Base-by-base conservation (phyloP, 2,113 vertebrate genomes). In the Pseudonaja textilis region DNA sequence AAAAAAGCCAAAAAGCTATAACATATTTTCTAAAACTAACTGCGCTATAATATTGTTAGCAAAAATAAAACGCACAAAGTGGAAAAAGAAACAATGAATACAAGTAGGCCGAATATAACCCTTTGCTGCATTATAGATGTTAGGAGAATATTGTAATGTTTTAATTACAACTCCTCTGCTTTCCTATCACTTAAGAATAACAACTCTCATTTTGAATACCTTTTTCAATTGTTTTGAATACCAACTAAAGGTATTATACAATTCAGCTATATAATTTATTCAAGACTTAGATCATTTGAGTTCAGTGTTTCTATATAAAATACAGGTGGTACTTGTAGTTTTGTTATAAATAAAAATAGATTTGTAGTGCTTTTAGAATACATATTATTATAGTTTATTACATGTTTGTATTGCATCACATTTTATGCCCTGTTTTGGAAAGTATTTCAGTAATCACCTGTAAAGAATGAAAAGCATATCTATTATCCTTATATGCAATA, bases 391-490 rank as follows among this genome's bases (percentile, higher is more conserved):
- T 93, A 91, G 34, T 42, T 95, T 93, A 93, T 93, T 52, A 94
- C 86, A 90, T 3, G 91, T 92, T 93, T 59, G 55, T 95, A 88
- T 93, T 34, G 89, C 93, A 90, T 92, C 93, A 92, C 93, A 26
- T 87, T 54, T 90, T 89, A 88, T 91, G 89, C 90, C 55, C 85
- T 59, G 91, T 91, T 91, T 88, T 95, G 94, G 89, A 26, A 29
- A 61, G 29, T 64, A 92, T 50, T 92, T 94, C 50, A 69, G 26
- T 91, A 88, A 86, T 57, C 64, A 91, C 93, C 89, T 95, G 25
- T 74, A 95, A 91, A 74, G 93, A 93, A 93, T 90, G 74, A 81
- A 81, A 42, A 93, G 91, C 6, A 86, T 94, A 91, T 89, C 74
- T 1, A 0, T 90, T 1, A 1, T 81, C 93, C 81, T 0, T 59